phyloP scores from a whole-genome alignment of 2,113 vertebrate species.

The Peromyscus leucopus region DNA sequence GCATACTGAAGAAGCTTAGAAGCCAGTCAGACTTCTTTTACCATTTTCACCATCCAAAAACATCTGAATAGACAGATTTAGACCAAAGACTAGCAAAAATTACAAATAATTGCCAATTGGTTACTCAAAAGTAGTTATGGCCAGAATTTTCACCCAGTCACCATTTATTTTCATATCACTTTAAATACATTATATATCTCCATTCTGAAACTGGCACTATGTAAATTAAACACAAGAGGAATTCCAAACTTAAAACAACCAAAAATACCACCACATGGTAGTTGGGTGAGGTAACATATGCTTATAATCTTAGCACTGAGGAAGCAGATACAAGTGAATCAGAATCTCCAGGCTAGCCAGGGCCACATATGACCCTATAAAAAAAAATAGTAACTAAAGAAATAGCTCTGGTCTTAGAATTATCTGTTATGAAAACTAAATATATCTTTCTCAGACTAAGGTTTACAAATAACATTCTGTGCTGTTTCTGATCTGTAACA shows the following conservation, averaged over 20 bases:
- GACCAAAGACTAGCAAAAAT: not conserved
- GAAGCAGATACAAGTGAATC: not conserved
- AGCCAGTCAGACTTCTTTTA: not conserved
- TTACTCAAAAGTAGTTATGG: not conserved
- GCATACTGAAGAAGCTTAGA: not conserved
- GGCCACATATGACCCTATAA: not conserved
- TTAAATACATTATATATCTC: conserved; percentile 13
- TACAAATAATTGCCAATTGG: not conserved
- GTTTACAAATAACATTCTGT: not conserved
- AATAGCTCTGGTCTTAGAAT: conserved; percentile 41
- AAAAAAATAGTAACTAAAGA: not conserved
- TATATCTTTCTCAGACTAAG: conserved; percentile 30
- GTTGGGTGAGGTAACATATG: not conserved
- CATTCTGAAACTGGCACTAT: conserved; percentile 17
- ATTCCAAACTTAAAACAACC: conserved; percentile 43
- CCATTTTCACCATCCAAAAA: not conserved
- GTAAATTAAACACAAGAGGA: conserved; percentile 9
- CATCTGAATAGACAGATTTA: conserved; percentile 38
- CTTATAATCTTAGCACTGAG: not conserved
- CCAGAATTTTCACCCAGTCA: conserved; percentile 45
- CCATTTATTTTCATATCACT: conserved; percentile 5
- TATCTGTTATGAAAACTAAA: conserved; percentile 49
- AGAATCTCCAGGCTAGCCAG: not conserved
- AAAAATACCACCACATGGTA: conserved; percentile 20
- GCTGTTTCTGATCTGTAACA: conserved; percentile 45